Evolutionary conservation across 2,888 invertebrate species (phyloP).

Genomic region (Pteria penguin): DNA sequence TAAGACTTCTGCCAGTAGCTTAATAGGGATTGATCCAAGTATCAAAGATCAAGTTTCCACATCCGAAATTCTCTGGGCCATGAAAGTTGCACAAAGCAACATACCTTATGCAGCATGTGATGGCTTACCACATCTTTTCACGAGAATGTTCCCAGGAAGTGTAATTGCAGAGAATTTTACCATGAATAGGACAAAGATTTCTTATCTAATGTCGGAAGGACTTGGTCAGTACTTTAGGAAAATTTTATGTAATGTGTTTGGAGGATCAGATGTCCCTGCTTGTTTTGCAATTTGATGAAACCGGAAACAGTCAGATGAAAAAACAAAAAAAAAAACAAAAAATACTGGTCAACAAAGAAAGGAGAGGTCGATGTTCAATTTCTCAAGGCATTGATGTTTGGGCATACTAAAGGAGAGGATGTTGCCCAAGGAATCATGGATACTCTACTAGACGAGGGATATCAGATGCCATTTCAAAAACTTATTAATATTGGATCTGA

Average conservation of each 20-base stretch:
- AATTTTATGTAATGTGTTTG: slow-evolving; percentile 26
- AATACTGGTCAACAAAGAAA: slow-evolving; percentile 42
- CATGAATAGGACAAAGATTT: no score
- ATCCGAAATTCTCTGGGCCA: no score
- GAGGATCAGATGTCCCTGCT: no score
- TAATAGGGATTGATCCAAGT: no score
- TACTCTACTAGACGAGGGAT: slow-evolving; percentile 33
- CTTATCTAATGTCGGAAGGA: slow-evolving; percentile 43
- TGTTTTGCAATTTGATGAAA: slow-evolving; percentile 45
- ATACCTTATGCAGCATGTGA: no score
- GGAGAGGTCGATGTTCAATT: slow-evolving; percentile 30
- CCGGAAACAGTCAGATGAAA: slow-evolving; percentile 29
- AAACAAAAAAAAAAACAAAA: no score
- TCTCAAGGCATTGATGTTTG: slow-evolving; percentile 46
- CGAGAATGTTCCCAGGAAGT: no score
- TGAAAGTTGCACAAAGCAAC: no score
- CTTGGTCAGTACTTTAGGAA: slow-evolving; percentile 43
- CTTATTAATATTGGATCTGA: slow-evolving; percentile 41
- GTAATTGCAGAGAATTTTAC: no score
- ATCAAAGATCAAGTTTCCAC: no score
- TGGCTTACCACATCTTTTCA: no score
- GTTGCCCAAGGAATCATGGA: slow-evolving; percentile 36
- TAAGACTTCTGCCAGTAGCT: no score
- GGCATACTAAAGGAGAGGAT: slow-evolving; percentile 46
- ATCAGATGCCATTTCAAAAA: slow-evolving; percentile 27